Percentiles rank a stretch among this genome's conserved stretches.
phyloP scores from a whole-genome alignment of 2,113 vertebrate genomes.

The Dissostichus mawsoni region DNA sequence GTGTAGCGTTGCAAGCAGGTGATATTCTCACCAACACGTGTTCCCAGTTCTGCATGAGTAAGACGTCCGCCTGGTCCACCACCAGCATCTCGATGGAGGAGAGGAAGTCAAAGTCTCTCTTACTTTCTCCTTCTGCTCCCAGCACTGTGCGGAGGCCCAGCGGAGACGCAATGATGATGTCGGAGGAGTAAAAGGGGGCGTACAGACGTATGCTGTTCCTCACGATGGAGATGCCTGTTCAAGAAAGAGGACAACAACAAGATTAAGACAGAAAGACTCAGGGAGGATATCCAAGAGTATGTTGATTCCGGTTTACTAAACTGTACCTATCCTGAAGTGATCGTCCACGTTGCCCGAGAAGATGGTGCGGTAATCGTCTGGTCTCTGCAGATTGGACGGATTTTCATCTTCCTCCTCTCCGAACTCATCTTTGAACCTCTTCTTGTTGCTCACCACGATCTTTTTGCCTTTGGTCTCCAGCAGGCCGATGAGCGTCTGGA shows the following conservation, averaged over 20 bases:
- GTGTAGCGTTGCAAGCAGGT: neutral
- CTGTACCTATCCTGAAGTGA: conserved; percentile 95
- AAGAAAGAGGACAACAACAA: neutral
- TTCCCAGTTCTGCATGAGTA: conserved; percentile 99
- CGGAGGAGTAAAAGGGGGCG: conserved; percentile 96
- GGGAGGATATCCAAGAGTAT: neutral
- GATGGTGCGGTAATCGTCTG: conserved; percentile 92
- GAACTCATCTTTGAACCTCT: conserved; percentile 94
- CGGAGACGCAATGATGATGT: conserved; percentile 95
- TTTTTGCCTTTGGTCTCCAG: conserved; percentile 89
- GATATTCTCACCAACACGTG: conserved; percentile 89
- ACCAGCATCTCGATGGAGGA: conserved; percentile 96
- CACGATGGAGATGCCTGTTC: conserved; percentile 90
- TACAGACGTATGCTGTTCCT: conserved; percentile 93
- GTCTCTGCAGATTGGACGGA: conserved; percentile 88
- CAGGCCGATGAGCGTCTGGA: conserved; percentile 90
- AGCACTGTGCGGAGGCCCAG: conserved; percentile 94
- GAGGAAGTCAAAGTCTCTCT: conserved; percentile 95
- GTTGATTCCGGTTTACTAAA: neutral
- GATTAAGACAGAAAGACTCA: neutral
- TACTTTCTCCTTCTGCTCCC: conserved; percentile 91
- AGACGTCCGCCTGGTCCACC: conserved; percentile 94
- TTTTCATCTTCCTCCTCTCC: conserved; percentile 87
- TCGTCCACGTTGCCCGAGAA: conserved; percentile 97
- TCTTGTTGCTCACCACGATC: conserved; percentile 94